Evolutionary conservation across 2,797 vertebrate species (phyloP).

Genomic region (Falco peregrinus): DNA sequence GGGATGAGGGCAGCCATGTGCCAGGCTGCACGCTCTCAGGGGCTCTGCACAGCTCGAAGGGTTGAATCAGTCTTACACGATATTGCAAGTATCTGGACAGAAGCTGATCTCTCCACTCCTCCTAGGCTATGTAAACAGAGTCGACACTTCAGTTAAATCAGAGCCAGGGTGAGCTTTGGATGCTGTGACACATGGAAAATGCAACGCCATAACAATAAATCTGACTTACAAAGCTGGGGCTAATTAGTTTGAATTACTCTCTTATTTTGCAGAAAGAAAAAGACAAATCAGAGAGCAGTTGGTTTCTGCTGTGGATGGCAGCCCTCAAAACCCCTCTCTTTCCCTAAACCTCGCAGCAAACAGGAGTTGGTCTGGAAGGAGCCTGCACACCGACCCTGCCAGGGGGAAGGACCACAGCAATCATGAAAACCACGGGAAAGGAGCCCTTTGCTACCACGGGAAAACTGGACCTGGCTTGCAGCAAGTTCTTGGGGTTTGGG

Average conservation of each 20-base stretch:
- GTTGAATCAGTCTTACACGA: fast-evolving
- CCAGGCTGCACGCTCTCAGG: fast-evolving
- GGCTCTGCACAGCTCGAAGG: neutral
- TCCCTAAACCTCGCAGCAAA: neutral
- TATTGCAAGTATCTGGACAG: fast-evolving
- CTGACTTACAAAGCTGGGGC: neutral
- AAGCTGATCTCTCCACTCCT: neutral
- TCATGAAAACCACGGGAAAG: neutral
- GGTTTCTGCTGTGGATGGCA: neutral
- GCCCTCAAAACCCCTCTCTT: neutral
- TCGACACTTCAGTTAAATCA: neutral
- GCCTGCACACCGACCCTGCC: neutral
- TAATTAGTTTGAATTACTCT: neutral
- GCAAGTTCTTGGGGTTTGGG: neutral
- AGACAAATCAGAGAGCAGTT: neutral
- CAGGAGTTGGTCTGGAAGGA: neutral
- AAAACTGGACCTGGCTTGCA: no score
- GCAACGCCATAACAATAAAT: neutral
- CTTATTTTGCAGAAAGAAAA: neutral
- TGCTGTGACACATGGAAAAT: neutral
- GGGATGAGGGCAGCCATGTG: neutral
- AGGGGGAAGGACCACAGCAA: neutral
- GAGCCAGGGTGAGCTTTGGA: neutral
- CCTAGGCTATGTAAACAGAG: neutral
- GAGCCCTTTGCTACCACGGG: fast-evolving